Evolutionary conservation across 1,140 invertebrate genomes (phyloP).

Genomic region (Solenopsis invicta): DNA sequence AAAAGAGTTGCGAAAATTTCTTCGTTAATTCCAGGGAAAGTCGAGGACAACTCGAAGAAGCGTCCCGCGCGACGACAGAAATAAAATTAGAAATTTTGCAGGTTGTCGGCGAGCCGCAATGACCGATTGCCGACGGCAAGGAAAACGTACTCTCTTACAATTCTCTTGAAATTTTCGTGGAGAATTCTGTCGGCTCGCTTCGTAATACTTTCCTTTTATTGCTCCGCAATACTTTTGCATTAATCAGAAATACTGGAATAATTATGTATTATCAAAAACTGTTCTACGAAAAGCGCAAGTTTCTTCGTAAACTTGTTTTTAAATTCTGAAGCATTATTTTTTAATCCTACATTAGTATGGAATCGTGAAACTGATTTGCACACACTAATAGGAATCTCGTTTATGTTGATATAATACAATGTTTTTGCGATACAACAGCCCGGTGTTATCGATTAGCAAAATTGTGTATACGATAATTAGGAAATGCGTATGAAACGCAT

Average conservation of each 20-base stretch:
- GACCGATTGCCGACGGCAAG: slow-evolving; percentile 14
- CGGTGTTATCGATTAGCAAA: slow-evolving; percentile 61
- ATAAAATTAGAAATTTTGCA: slow-evolving; percentile 61
- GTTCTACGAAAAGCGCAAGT: neutral
- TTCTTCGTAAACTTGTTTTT: neutral
- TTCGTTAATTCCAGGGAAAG: slow-evolving; percentile 59
- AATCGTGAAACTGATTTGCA: slow-evolving; percentile 35
- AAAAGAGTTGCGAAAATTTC: slow-evolving; percentile 64
- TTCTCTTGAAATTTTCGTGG: neutral
- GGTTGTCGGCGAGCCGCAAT: slow-evolving; percentile 11
- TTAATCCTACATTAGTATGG: too few relatives aligned
- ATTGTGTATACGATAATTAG: slow-evolving; percentile 63
- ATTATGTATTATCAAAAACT: neutral
- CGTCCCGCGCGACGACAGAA: slow-evolving; percentile 31
- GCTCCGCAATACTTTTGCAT: neutral
- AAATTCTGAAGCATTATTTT: neutral
- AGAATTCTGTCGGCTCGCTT: neutral
- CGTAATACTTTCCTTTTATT: neutral
- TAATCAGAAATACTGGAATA: neutral
- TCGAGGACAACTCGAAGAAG: slow-evolving; percentile 27
- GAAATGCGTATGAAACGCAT: slow-evolving; percentile 53
- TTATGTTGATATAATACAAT: slow-evolving; percentile 51
- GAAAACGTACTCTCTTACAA: neutral
- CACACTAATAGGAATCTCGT: slow-evolving; percentile 43
- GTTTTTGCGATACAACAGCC: slow-evolving; percentile 50